Conservation (phyloP, 2,113 vertebrate genomes). For the Sialia sialis region DNA sequence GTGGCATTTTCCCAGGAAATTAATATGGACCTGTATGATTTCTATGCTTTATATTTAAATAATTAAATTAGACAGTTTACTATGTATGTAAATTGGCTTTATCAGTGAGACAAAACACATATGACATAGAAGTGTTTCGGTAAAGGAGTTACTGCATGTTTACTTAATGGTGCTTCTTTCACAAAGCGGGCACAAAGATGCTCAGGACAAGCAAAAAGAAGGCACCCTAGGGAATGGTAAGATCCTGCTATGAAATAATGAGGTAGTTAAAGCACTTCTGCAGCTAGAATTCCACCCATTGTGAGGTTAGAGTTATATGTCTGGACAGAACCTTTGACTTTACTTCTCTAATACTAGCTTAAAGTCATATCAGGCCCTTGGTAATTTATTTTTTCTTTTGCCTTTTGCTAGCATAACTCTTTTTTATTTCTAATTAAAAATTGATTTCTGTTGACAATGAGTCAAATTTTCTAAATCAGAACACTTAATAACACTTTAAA, state of each 20-base stretch:
- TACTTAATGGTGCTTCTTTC: background rate
- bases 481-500: background rate
- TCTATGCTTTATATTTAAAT: background rate
- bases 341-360: background rate
- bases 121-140: background rate
- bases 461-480: background rate
- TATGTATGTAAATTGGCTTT: background rate
- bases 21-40: background rate
- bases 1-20: background rate
- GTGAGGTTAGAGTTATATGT: background rate
- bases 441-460: background rate
- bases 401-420: background rate
- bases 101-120: background rate
- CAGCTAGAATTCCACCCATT: background rate
- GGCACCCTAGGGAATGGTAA: background rate
- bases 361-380: background rate
- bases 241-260: background rate
- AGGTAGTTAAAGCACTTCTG: background rate
- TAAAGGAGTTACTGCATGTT: background rate
- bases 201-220: background rate
- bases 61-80: background rate
- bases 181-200: background rate
- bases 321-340: background rate
- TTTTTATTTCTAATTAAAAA: background rate
- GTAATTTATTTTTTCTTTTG: background rate